Evolutionary conservation across 2,888 invertebrate species (phyloP), one percentile per base, ranked within the genome.

Genomic region (Antheraea yamamai): DNA sequence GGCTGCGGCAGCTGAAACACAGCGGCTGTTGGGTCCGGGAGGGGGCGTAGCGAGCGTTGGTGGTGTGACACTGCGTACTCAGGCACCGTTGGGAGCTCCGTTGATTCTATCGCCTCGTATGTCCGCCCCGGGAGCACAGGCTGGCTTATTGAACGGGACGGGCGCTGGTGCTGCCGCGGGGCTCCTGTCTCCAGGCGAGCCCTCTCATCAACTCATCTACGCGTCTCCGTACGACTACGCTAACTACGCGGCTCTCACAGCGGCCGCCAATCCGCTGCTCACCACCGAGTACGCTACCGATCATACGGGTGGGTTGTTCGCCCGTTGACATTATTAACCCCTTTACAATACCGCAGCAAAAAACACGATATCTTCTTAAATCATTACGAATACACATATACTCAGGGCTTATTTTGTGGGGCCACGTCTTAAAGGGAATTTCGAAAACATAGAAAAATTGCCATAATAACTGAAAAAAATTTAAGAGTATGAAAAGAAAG

Each of bases 281-380:
- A 96, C 97, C 81, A 96, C 95, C 84, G 97, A 98, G 93, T 98
- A 98, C 96, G 97, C 97, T 84, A 97, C 98, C 89, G 98, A 98
- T 96, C 98, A 98, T 96, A 97, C 98, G 96, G 98, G 98, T 98
- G 98, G 98, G 98, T 95, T 95, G 90, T 96, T 95, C 95, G 94
- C 95, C 92, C 95, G 95, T 93, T 95, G 89, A 95, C 90, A 80
- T 30, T 66, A 66, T 30, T 66, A 66, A 66, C 16, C 3, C 6
- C 64, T 12, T 23, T 61, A 66, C 30, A 30, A 26, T 66, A 16
- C 20, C 30, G 64, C 30, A 66, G 64, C 23, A 3, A 66, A 30
- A 66, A 30, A 66, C 26, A 26, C 30, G 16, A 66, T 66, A 26
- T 14, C 58, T 58, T n/a, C n/a, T n/a, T 23, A n/a, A 23, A 23